Evolutionary conservation across 2,797 vertebrate species (phyloP).

Genomic region (Simalia tracyae): DNA sequence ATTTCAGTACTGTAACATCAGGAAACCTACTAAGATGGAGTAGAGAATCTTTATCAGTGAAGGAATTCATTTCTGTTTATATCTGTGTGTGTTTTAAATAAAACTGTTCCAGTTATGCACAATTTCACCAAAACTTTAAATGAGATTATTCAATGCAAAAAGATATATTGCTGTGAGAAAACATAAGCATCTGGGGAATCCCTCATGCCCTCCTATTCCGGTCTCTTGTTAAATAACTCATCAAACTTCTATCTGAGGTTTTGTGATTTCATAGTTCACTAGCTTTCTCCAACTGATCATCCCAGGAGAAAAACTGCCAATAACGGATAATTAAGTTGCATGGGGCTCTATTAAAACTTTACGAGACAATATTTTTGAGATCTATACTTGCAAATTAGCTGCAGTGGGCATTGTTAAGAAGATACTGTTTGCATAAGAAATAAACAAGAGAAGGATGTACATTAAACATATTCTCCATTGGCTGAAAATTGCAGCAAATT

Average conservation of each 20-base stretch:
- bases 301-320: constrained; percentile 46
- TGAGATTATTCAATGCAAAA: constrained; percentile 1
- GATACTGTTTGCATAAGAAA: constrained; percentile 47
- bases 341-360: constrained; percentile 69
- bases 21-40: constrained; percentile 11
- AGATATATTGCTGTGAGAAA: constrained; percentile 1
- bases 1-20: not conserved
- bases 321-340: constrained; percentile 67
- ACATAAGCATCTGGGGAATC: not conserved
- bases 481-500: constrained; percentile 56
- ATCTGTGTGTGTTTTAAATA: constrained; percentile 5
- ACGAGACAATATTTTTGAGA: constrained; percentile 63
- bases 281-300: constrained; percentile 31
- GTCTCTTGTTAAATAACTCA: constrained; percentile 20
- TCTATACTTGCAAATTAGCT: constrained; percentile 45
- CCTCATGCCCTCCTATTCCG: not conserved
- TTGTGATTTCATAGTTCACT: constrained; percentile 16
- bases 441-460: constrained; percentile 32
- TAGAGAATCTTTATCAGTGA: not conserved
- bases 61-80: not conserved
- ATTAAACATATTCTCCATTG: constrained; percentile 24
- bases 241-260: constrained; percentile 6
- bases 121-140: constrained; percentile 21
- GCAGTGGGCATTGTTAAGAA: constrained; percentile 42
- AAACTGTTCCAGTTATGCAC: not conserved